Evolutionary conservation across 2,113 vertebrate genomes (phyloP).

Genomic region (Coreoperca whiteheadi): DNA sequence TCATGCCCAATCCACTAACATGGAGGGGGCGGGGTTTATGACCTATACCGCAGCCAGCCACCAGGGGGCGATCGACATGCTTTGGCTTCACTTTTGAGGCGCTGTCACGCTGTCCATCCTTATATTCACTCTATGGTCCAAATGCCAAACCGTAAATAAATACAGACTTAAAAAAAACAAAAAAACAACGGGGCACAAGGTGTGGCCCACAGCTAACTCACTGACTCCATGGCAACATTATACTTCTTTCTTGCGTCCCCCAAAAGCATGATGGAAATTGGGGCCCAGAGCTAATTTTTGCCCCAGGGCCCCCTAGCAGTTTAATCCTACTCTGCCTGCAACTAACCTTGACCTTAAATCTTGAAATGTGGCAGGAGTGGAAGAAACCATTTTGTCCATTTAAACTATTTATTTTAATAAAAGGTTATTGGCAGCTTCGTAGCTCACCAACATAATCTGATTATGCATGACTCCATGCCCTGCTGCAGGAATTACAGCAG

Average conservation of each 20-base stretch:
- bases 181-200: not conserved
- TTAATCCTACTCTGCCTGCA: not conserved
- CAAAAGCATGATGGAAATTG: too few species aligned
- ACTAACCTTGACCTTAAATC: not conserved
- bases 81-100: too few species aligned
- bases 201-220: not conserved
- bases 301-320: not conserved
- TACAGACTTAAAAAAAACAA: too few species aligned
- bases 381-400: not conserved
- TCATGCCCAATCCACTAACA: too few species aligned
- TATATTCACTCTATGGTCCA: too few species aligned
- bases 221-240: not conserved
- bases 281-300: not conserved
- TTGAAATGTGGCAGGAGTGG: not conserved
- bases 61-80: too few species aligned
- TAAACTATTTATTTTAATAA: not conserved
- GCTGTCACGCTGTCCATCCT: too few species aligned
- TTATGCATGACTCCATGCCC: not conserved
- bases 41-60: too few species aligned
- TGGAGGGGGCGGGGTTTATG: too few species aligned
- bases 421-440: too few species aligned
- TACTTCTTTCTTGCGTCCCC: too few species aligned
- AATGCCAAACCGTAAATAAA: not conserved
- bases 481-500: constrained; percentile 17
- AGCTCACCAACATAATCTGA: not conserved